phyloP scores from a whole-genome alignment of 1,140 invertebrate genomes.

The Bombus superbus region DNA sequence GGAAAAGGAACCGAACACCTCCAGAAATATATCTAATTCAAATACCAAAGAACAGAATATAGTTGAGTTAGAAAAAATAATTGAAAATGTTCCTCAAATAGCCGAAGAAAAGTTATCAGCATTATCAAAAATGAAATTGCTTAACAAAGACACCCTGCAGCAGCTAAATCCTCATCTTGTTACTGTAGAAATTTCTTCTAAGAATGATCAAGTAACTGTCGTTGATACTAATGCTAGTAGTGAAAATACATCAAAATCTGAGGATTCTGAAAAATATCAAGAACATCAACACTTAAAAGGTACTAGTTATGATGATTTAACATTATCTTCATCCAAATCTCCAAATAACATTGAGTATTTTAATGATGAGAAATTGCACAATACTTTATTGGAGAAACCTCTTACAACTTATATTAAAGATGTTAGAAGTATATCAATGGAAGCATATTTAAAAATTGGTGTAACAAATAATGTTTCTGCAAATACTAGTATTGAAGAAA shows the following conservation, averaged over 20 bases:
- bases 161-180: not conserved
- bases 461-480: not conserved
- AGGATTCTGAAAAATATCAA: not conserved
- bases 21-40: too few relatives aligned
- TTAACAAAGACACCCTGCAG: not conserved
- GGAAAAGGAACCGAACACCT: not conserved
- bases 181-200: slow-evolving; percentile 31
- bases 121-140: not conserved
- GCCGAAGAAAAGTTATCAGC: not conserved
- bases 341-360: not conserved
- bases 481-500: not conserved
- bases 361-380: not conserved
- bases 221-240: not conserved
- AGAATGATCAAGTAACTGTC: slow-evolving; percentile 23
- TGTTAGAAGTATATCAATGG: slow-evolving; percentile 54
- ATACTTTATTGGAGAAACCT: not conserved
- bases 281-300: not conserved
- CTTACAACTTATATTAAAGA: slow-evolving; percentile 23
- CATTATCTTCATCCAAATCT: not conserved
- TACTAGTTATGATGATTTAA: not conserved
- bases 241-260: not conserved
- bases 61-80: not conserved
- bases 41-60: not conserved
- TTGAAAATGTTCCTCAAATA: not conserved
- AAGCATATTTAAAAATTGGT: slow-evolving; percentile 45